phyloP scores from a whole-genome alignment of 2,888 invertebrate species.

The Julus scandinavius region DNA sequence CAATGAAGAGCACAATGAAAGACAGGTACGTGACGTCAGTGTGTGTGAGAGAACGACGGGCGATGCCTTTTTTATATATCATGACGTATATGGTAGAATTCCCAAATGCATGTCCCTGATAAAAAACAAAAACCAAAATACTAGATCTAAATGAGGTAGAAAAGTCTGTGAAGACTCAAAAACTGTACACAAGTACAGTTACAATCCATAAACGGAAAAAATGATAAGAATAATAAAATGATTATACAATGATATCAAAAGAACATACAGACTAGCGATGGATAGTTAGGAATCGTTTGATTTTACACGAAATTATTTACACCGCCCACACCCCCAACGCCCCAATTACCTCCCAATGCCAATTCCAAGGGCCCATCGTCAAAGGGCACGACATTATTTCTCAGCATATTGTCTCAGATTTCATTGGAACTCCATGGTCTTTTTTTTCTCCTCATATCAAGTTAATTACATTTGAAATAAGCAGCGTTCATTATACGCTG shows the following conservation, averaged over 20 bases:
- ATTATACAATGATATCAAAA: slow-evolving; percentile 48
- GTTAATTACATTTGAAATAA: background rate
- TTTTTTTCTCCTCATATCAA: background rate
- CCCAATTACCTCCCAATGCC: no score
- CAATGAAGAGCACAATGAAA: slow-evolving; percentile 55
- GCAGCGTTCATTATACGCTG: background rate
- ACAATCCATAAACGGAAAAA: slow-evolving; percentile 23
- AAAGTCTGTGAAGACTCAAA: slow-evolving; percentile 51
- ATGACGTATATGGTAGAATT: slow-evolving; percentile 48
- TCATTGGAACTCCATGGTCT: background rate
- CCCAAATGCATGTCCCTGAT: slow-evolving; percentile 50
- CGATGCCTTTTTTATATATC: slow-evolving; percentile 48
- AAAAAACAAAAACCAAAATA: slow-evolving; percentile 51
- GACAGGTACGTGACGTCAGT: slow-evolving; percentile 54
- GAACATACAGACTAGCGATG: slow-evolving; percentile 46
- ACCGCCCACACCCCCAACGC: background rate
- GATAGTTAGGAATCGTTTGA: slow-evolving; percentile 38
- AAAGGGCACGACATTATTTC: no score
- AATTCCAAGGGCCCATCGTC: no score
- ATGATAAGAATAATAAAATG: slow-evolving; percentile 42
- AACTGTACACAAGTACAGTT: slow-evolving; percentile 49
- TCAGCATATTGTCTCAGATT: no score
- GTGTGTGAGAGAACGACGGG: slow-evolving; percentile 49
- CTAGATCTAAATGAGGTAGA: slow-evolving; percentile 55
- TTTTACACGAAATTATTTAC: slow-evolving; percentile 25